Evolutionary conservation across 2,888 invertebrate species (phyloP).

Genomic region (Trichopria drosophilae): DNA sequence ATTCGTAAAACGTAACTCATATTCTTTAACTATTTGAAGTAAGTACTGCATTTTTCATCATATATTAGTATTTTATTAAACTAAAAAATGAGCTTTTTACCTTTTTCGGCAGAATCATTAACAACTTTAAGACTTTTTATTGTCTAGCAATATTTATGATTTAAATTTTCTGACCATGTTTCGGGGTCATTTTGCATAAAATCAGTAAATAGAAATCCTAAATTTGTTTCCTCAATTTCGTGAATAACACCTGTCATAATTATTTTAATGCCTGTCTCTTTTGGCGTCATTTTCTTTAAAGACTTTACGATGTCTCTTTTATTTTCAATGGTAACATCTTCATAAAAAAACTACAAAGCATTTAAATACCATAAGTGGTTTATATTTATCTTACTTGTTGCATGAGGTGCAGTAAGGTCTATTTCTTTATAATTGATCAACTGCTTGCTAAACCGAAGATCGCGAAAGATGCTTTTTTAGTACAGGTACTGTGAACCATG

Average conservation of each 20-base stretch:
- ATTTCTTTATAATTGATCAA: constrained; percentile 20
- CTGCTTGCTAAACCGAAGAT: constrained; percentile 29
- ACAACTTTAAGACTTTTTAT: constrained; percentile 4
- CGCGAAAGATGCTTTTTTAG: constrained; percentile 25
- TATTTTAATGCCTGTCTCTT: not conserved
- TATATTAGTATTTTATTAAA: too few species aligned
- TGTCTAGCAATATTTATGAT: not conserved
- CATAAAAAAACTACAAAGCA: constrained; percentile 21
- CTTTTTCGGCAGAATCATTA: constrained; percentile 1
- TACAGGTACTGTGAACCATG: constrained; percentile 28
- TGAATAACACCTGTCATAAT: not conserved
- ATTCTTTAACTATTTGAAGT: not conserved
- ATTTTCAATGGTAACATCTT: not conserved
- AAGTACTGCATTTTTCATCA: too few species aligned
- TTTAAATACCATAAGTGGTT: constrained; percentile 2
- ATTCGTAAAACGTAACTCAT: constrained; percentile 2
- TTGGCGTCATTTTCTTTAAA: not conserved
- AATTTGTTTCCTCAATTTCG: not conserved
- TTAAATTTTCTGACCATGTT: constrained; percentile 5
- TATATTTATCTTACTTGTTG: too few species aligned
- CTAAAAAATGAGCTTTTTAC: too few species aligned
- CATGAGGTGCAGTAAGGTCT: too few species aligned
- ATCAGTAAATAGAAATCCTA: not conserved
- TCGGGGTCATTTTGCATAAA: constrained; percentile 1
- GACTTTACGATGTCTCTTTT: constrained; percentile 1